Evolutionary conservation across 1,140 invertebrate species (phyloP), one percentile per base, ranked within the genome.

Genomic region (Cydia amplana): DNA sequence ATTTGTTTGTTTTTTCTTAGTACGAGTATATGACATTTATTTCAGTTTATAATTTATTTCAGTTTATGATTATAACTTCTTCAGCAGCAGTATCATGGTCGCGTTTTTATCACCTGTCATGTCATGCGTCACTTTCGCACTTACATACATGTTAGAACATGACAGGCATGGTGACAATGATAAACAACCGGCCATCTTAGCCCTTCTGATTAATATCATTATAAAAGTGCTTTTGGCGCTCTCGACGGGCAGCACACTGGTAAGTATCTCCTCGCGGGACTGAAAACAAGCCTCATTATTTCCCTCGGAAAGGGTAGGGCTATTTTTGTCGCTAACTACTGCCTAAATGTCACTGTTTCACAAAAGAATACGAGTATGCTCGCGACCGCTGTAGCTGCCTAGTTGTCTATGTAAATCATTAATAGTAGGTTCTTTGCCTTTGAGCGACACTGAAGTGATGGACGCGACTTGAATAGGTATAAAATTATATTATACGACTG

Each of bases 251-350:
- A 43, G 28, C 14, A n/a, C 65, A 20, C 28, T 70, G 32, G 16
- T 70, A 43, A 70, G 65, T 70, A 43, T 32, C 28, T n/a, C 2
- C 64, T 32, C 28, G 18, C 5, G 25, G 64, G 64, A 12, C 28
- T 70, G 65, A 32, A 60, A 60, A 70, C 28, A 70, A 70, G 32
- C 28, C 65, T 70, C 65, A 70, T 70, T 70, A 70, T 70, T 70
- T 70, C 18, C 64, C 18, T 70, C 18, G 28, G 7, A 70, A 70
- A 70, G 65, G 65, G 65, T 70, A 67, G 12, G 32, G 65, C 65
- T 70, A 70, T 70, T 70, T 70, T 70, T 70, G 65, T 43, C 32
- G 65, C 65, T 40, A 36, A 60, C 55, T 60, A 60, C 55, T 60
- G 65, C 65, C 28, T 70, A 70, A 70, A 70, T 70, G 65, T 70